Evolutionary conservation across 2,797 vertebrate genomes (phyloP).

Genomic region (Chanos chanos): DNA sequence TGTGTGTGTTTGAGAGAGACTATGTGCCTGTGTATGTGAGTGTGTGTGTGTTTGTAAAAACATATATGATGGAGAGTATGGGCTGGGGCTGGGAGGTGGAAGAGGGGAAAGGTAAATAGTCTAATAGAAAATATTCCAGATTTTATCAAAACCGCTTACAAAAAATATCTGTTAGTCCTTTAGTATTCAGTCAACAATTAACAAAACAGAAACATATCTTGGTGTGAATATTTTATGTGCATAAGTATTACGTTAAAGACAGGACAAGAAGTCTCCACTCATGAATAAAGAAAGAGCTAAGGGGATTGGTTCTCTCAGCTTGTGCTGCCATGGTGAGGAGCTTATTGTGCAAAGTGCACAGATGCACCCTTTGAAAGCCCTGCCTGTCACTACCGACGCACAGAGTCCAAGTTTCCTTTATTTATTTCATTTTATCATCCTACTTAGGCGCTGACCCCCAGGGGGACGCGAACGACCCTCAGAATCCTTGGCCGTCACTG

Average conservation of each 20-base stretch:
- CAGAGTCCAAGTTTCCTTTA: slow-evolving; percentile 17
- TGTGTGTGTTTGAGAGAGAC: slow-evolving; percentile 1
- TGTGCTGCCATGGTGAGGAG: not conserved
- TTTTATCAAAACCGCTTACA: too few relatives aligned
- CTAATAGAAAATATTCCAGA: not conserved
- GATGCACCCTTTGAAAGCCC: slow-evolving; percentile 37
- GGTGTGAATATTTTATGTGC: not conserved
- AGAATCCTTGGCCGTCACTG: slow-evolving; percentile 8
- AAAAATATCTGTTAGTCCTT: too few relatives aligned
- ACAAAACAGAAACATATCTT: too few relatives aligned
- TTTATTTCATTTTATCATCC: slow-evolving; percentile 43
- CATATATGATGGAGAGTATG: too few relatives aligned
- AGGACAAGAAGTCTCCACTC: not conserved
- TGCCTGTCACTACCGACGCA: slow-evolving; percentile 31
- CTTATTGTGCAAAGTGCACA: slow-evolving; percentile 36
- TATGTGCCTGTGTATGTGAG: not conserved
- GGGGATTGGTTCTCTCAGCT: slow-evolving; percentile 8
- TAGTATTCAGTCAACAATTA: too few relatives aligned
- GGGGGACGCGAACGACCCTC: slow-evolving; percentile 33
- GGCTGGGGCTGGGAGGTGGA: not conserved
- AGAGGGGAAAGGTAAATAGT: not conserved
- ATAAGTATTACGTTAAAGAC: slow-evolving; percentile 4
- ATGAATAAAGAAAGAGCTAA: slow-evolving; percentile 36
- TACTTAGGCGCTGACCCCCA: slow-evolving; percentile 43
- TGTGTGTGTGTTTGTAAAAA: not conserved